Percentiles rank a stretch among this genome's conserved stretches.
Evolutionary conservation across 2,797 vertebrate genomes (phyloP).

Genomic region (Peromyscus attwateri): DNA sequence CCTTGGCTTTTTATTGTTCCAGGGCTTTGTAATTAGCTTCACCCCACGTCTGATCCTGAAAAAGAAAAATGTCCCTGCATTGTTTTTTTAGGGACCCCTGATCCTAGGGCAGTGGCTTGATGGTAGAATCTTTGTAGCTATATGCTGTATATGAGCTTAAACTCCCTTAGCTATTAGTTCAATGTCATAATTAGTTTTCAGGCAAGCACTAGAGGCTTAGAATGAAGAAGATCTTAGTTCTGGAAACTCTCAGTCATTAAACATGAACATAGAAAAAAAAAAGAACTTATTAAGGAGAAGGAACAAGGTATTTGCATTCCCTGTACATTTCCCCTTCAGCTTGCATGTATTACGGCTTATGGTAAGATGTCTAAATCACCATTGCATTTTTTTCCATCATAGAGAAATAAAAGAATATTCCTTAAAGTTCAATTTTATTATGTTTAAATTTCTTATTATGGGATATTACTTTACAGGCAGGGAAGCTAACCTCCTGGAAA

Average conservation of each 20-base stretch:
- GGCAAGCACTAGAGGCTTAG: constrained; percentile 36
- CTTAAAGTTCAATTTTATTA: constrained; percentile 74
- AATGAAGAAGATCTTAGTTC: constrained; percentile 58
- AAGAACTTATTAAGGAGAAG: constrained; percentile 56
- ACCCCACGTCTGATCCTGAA: neutral
- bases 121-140: neutral
- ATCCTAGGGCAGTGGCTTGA: neutral
- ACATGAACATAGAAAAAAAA: constrained; percentile 32
- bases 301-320: constrained; percentile 37
- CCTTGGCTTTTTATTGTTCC: neutral
- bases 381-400: constrained; percentile 50
- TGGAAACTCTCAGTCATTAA: constrained; percentile 50
- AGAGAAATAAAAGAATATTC: constrained; percentile 62
- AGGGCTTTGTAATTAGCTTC: neutral
- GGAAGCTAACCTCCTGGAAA: constrained; percentile 51
- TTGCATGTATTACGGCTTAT: constrained; percentile 1
- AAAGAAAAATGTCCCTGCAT: neutral
- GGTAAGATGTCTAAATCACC: constrained; percentile 61
- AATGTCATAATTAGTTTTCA: constrained; percentile 69
- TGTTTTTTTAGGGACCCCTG: neutral
- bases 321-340: constrained; percentile 21
- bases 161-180: constrained; percentile 57
- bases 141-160: constrained; percentile 38
- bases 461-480: constrained; percentile 38
- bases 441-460: constrained; percentile 61